phyloP scores from a whole-genome alignment of 2,113 vertebrate species.

The Nothocercus nigrocapillus region DNA sequence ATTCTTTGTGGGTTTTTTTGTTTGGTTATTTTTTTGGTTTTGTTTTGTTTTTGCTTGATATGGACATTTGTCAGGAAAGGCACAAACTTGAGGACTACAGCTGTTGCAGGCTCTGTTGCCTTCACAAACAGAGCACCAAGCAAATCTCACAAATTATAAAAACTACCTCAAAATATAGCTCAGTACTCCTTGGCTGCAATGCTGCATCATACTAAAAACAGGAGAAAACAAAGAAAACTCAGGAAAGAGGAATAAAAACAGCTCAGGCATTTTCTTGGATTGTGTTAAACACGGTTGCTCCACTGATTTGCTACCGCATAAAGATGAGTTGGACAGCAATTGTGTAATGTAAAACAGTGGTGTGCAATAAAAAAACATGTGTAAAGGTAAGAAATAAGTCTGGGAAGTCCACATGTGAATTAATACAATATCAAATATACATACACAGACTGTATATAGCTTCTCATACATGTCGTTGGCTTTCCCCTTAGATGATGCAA shows the following conservation, averaged over 20 bases:
- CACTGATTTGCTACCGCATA: neutral
- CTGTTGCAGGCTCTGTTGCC: neutral
- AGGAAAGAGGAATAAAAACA: rapidly evolving
- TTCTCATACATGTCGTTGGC: neutral
- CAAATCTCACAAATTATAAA: neutral
- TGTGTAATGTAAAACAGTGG: neutral
- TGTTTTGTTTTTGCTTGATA: neutral
- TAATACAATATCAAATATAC: neutral
- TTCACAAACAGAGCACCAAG: neutral
- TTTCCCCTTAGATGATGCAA: neutral
- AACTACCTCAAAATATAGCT: neutral
- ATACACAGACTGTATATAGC: neutral
- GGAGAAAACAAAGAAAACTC: neutral
- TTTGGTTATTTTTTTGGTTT: neutral
- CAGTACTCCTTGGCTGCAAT: rapidly evolving
- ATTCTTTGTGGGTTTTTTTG: too few relatives aligned
- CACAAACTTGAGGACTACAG: neutral
- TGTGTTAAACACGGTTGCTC: neutral
- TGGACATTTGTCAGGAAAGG: neutral
- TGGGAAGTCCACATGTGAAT: neutral
- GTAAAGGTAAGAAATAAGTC: neutral
- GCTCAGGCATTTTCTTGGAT: neutral
- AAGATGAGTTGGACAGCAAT: neutral
- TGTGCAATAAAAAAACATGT: neutral
- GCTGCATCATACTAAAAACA: neutral